phyloP scores from a whole-genome alignment of 92 coral and sea anemone genomes.

The Ricordea florida region DNA sequence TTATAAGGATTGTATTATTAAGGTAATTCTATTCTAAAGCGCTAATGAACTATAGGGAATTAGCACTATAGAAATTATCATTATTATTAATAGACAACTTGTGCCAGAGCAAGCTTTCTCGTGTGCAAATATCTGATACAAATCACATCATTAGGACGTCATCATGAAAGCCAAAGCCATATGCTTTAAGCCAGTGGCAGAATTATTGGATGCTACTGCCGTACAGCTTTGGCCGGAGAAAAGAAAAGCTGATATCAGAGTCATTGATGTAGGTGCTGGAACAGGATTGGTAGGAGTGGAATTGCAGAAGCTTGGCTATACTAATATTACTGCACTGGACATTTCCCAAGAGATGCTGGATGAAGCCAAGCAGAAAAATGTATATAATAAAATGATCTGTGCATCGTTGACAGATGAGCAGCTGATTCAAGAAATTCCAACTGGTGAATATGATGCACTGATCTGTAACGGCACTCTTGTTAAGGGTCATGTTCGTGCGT shows the following conservation, averaged over 20 bases:
- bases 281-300: not conserved
- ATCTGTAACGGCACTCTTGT: slow-evolving; percentile 2
- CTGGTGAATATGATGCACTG: slow-evolving; percentile 5
- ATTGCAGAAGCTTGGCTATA: slow-evolving; percentile 3
- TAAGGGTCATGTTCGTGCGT: not conserved
- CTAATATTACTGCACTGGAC: slow-evolving; percentile 14
- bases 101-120: no score
- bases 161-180: no score
- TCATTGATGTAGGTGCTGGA: not conserved
- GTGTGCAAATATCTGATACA: no score
- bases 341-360: slow-evolving; percentile 19
- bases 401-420: not conserved
- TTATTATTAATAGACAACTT: no score
- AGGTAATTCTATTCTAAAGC: not conserved
- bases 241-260: no score
- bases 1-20: not conserved
- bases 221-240: no score
- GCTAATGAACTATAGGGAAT: not conserved
- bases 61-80: not conserved
- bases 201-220: no score
- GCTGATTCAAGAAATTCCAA: not conserved
- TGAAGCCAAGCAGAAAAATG: not conserved
- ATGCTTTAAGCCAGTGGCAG: no score
- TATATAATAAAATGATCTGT: slow-evolving; percentile 9
- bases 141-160: no score